phyloP scores from a whole-genome alignment of 2,797 vertebrate species.

The Odontamblyopus lacepedii region DNA sequence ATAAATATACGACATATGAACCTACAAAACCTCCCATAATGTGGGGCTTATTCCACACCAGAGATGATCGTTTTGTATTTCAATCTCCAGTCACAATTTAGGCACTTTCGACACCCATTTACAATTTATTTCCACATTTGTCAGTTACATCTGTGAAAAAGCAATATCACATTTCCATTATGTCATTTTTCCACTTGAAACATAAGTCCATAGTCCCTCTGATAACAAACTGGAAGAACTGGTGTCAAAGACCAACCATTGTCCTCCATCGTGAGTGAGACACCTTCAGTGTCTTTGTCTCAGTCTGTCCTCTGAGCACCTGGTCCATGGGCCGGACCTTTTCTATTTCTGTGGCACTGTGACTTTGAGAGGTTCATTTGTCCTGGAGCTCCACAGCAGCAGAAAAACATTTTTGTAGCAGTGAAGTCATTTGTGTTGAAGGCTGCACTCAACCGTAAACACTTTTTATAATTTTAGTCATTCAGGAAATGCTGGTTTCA shows the following conservation, averaged over 20 bases:
- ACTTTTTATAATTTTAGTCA: background rate
- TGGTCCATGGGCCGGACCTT: background rate
- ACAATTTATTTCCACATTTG: no score
- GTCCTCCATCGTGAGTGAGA: background rate
- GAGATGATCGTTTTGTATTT: no score
- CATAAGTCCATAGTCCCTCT: no score
- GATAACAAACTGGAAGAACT: background rate
- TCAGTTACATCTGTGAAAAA: no score
- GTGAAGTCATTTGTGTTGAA: background rate
- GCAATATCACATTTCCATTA: no score
- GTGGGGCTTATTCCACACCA: no score
- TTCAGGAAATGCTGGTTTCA: background rate
- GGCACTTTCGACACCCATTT: no score
- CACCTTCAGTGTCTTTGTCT: slow-evolving; percentile 1
- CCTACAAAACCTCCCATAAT: no score
- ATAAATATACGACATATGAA: no score
- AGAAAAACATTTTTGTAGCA: background rate
- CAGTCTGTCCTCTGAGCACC: background rate
- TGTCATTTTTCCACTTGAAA: no score
- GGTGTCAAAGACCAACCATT: background rate
- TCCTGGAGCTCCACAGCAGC: background rate
- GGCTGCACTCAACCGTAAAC: background rate
- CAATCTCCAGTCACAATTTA: no score
- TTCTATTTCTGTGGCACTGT: background rate
- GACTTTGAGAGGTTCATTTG: background rate